Evolutionary conservation across 2,113 vertebrate genomes (phyloP).

Genomic region (Cynopterus brachyotis): DNA sequence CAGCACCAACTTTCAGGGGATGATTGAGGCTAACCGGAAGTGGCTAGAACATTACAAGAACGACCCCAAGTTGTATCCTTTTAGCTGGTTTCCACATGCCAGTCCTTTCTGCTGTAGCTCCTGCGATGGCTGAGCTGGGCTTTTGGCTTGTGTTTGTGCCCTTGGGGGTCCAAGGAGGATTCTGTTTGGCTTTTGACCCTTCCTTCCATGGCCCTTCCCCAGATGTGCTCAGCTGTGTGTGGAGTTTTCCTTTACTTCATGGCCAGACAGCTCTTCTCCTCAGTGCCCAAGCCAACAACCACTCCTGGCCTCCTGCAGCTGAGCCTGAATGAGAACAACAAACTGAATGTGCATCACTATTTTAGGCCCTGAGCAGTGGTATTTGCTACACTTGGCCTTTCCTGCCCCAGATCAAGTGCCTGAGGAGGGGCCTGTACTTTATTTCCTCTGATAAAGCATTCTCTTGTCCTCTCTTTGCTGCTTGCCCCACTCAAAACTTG

Average conservation of each 20-base stretch:
- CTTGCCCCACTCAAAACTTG: not conserved
- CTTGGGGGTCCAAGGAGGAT: rapidly evolving
- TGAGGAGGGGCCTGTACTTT: not conserved
- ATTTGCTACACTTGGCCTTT: not conserved
- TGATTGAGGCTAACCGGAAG: conserved; percentile 90
- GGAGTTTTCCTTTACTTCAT: conserved; percentile 85
- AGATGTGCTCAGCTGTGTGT: not conserved
- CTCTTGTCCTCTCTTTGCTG: not conserved
- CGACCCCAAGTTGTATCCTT: conserved; percentile 93
- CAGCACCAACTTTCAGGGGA: conserved; percentile 81
- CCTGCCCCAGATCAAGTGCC: not conserved
- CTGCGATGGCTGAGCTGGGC: not conserved
- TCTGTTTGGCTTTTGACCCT: rapidly evolving
- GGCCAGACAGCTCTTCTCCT: conserved; percentile 86
- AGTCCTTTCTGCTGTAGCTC: not conserved
- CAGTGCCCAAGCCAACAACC: conserved; percentile 67
- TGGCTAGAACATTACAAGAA: conserved; percentile 91
- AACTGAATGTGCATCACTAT: conserved; percentile 90
- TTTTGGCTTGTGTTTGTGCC: not conserved
- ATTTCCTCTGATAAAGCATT: not conserved
- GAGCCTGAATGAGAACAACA: conserved; percentile 90
- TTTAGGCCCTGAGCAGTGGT: conserved; percentile 78
- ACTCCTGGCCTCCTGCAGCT: conserved; percentile 87
- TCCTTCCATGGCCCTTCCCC: not conserved
- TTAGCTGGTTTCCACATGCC: not conserved